Evolutionary conservation across 2,113 vertebrate genomes (phyloP), one percentile per base, ranked within the genome.

Genomic region (Nerophis ophidion): DNA sequence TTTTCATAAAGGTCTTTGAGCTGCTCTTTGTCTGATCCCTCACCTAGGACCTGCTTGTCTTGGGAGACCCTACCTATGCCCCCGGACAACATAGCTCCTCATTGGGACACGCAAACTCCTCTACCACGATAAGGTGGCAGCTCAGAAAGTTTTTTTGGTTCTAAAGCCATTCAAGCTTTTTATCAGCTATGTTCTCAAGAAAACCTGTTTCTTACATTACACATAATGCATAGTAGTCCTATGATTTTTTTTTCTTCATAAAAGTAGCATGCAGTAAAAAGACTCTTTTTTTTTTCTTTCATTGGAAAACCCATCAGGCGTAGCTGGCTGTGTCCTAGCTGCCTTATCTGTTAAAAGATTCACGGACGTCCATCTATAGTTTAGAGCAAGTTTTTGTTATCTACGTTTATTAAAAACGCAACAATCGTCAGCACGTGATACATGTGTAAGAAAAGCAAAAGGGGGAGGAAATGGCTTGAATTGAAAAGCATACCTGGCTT

Each of bases 401-500:
- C 10, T 44, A 44, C 5, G 12, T 16, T 16, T 4, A 15, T 59
- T 19, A 10, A 42, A 26, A 42, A 56, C 10, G 17, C 38, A 42
- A 3, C 13, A 16, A 38, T 42, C 48, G n/a, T 17, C 7, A 40
- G 33, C 14, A 14, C 56, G 42, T 60, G 42, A 44, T 42, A 35
- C n/a, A 46, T 53, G 8, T 51, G 52, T 60, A 2, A n/a, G 55
- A 33, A 45, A 48, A 58, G 8, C 55, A 52, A 17, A 9, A 26
- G 26, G 60, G 54, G 34, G 48, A 61, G 9, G 56, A 66, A 71
- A 72, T 34, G 6, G 61, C 42, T 71, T 47, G 46, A 70, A 58
- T 62, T 59, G 58, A 54, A 63, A 79, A 81, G 66, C 76, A 52
- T 95, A 99, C 97, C 97, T 95, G 97, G 97, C 80, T 99, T 99